phyloP scores from a whole-genome alignment of 2,888 invertebrate genomes.

The Nephrotoma guestfalica region DNA sequence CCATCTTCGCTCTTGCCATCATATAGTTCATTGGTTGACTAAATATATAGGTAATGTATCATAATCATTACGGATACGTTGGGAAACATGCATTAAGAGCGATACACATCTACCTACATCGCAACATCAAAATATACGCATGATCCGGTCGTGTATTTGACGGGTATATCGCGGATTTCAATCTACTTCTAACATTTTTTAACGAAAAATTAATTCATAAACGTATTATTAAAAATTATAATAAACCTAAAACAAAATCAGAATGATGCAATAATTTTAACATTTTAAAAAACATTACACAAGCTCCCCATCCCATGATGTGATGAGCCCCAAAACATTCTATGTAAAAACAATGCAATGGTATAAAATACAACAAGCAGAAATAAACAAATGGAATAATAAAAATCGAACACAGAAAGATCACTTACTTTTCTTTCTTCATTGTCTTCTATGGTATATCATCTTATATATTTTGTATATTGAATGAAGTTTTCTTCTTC shows the following conservation, averaged over 20 bases:
- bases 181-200: not conserved
- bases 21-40: not conserved
- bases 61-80: not conserved
- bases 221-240: not conserved
- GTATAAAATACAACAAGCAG: not conserved
- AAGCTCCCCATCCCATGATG: not conserved
- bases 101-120: not conserved
- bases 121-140: not conserved
- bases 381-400: not conserved
- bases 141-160: not conserved
- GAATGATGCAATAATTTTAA: not conserved
- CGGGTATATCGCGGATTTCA: not conserved
- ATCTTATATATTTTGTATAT: not conserved
- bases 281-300: not conserved
- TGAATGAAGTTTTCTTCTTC: not conserved
- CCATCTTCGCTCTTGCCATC: not conserved
- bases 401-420: not conserved
- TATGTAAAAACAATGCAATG: not conserved
- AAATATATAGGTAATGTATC: not conserved
- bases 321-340: not conserved
- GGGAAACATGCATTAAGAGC: not conserved
- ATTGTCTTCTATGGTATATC: not conserved
- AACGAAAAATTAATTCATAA: not conserved
- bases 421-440: not conserved
- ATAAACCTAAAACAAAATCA: not conserved